Evolutionary conservation across 2,888 invertebrate genomes (phyloP).

Genomic region (Harpalus rubripes): DNA sequence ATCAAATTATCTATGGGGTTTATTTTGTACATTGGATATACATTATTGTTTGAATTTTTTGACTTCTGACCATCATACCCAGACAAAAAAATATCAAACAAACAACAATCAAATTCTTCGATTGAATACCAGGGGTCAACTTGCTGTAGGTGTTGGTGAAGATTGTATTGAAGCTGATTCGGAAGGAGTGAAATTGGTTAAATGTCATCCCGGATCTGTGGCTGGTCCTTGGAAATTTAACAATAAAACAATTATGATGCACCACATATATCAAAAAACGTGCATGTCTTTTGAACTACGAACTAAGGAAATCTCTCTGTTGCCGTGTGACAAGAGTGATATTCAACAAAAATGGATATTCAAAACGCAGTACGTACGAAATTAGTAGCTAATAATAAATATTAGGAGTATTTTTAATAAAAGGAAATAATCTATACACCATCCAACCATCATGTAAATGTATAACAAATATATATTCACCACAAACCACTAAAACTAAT

Average conservation of each 20-base stretch:
- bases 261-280: slow-evolving; percentile 88
- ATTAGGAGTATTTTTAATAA: too few relatives aligned
- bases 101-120: slow-evolving; percentile 97
- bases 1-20: slow-evolving; percentile 96
- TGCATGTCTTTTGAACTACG: slow-evolving; percentile 92
- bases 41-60: slow-evolving; percentile 94
- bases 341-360: slow-evolving; percentile 94
- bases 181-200: slow-evolving; percentile 91
- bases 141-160: slow-evolving; percentile 97
- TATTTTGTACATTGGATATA: slow-evolving; percentile 90
- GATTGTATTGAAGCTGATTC: slow-evolving; percentile 95
- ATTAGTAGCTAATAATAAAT: too few relatives aligned
- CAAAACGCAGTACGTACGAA: slow-evolving; percentile 74
- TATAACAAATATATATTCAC: too few relatives aligned
- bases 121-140: slow-evolving; percentile 95
- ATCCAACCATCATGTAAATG: too few relatives aligned
- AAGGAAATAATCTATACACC: too few relatives aligned
- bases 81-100: slow-evolving; percentile 96
- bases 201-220: slow-evolving; percentile 94
- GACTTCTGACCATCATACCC: slow-evolving; percentile 94
- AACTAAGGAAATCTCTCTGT: slow-evolving; percentile 86
- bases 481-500: too few relatives aligned
- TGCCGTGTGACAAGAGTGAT: slow-evolving; percentile 91
- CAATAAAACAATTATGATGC: slow-evolving; percentile 84
- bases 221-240: slow-evolving; percentile 97